Evolutionary conservation across 2,113 vertebrate genomes (phyloP).

Genomic region (Ophthalmolycus amberensis): DNA sequence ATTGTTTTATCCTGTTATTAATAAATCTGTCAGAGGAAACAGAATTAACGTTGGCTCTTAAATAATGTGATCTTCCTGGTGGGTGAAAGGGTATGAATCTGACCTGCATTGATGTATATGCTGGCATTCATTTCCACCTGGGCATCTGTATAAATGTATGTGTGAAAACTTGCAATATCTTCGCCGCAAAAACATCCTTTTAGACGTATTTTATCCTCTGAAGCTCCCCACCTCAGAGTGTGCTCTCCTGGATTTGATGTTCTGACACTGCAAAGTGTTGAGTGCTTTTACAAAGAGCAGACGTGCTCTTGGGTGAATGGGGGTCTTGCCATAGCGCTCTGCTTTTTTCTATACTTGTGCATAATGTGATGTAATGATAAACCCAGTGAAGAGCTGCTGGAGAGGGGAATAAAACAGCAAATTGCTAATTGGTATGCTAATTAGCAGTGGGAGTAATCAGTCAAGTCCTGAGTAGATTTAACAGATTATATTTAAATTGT

Average conservation of each 20-base stretch:
- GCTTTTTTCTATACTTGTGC: background rate
- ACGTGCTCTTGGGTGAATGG: conserved; percentile 7
- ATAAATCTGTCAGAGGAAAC: background rate
- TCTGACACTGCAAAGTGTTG: conserved; percentile 7
- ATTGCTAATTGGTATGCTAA: background rate
- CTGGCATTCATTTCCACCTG: background rate
- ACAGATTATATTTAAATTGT: background rate
- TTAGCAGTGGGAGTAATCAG: background rate
- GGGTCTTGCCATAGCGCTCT: background rate
- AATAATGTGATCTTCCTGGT: conserved; percentile 4
- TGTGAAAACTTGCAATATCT: conserved; percentile 13
- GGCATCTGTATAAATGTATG: background rate
- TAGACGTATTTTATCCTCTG: background rate
- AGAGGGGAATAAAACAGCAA: background rate
- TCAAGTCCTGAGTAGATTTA: background rate
- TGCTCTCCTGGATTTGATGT: conserved; percentile 11
- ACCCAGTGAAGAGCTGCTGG: background rate
- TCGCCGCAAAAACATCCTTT: background rate
- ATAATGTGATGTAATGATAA: conserved; percentile 2
- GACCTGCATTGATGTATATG: background rate
- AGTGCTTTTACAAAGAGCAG: conserved; percentile 39
- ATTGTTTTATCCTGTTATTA: background rate
- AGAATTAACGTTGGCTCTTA: background rate
- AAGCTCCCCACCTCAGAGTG: background rate
- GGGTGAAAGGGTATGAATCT: background rate